Conservation (phyloP, 2,797 vertebrate species). For the Melanotaenia nigrans region DNA sequence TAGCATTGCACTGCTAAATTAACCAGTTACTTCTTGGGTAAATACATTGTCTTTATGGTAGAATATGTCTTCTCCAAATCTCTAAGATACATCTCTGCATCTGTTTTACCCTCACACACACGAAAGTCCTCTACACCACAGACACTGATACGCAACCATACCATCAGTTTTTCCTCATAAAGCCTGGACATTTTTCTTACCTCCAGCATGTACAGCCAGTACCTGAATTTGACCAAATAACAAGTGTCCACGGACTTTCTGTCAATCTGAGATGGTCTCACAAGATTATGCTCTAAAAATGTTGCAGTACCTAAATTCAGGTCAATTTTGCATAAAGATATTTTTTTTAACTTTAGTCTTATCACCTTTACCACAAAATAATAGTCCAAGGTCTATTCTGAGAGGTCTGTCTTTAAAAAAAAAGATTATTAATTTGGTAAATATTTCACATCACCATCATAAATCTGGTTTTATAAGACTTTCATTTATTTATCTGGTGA, state of each 20-base stretch:
- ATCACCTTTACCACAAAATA: no score
- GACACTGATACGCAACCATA: no score
- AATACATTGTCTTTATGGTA: background rate
- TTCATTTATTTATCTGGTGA: background rate
- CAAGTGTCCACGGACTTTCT: background rate
- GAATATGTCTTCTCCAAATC: background rate
- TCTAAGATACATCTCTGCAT: background rate
- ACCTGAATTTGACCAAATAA: background rate
- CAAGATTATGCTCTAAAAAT: background rate
- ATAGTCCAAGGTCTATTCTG: no score
- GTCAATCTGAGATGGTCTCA: background rate
- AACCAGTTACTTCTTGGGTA: background rate
- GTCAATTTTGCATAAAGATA: no score
- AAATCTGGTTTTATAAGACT: background rate
- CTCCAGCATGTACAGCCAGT: background rate
- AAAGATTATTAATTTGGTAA: no score
- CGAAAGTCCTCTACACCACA: background rate
- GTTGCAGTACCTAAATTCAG: background rate
- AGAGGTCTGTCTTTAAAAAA: no score
- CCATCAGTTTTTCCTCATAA: background rate
- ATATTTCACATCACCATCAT: background rate
- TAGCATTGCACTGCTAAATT: background rate
- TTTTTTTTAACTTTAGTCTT: no score
- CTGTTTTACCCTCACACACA: background rate
- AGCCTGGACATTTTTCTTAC: background rate